Base-by-base conservation (phyloP, 2,797 vertebrate species). In the Xenops minutus region DNA sequence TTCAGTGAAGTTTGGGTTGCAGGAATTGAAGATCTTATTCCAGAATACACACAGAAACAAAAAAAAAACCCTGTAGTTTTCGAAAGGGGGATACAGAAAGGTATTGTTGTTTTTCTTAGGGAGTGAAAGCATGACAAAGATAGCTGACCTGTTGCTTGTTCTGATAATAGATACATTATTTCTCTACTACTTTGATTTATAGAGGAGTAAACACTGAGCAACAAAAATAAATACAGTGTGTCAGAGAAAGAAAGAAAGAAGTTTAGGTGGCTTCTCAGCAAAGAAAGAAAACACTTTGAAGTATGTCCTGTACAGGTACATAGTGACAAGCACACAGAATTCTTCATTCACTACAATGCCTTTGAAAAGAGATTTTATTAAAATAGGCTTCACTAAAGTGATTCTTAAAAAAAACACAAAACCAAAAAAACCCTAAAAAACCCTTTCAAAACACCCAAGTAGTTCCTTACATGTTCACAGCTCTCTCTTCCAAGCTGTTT, bases 261-360 rank as follows among this genome's bases (percentile, higher is more conserved):
- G 20, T 85, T 85, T 56, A 81, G 44, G 44, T 93, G 63, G 15
- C 56, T 74, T 95, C 71, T 87, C 67, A 66, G 71, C 37, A 69
- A 93, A 79, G 66, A 86, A 67, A 62, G 55, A 48, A 79, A 87
- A 49, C 55, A n/a, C 74, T 89, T 87, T 85, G 77, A 92, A 87
- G 72, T 91, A 27, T 73, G 32, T 69, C 21, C 67, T 82, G 17
- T 64, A 63, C 7, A 56, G 67, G 54, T 90, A 43, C 32, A 29
- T 36, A 39, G 37, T 56, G 63, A 89, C 59, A 59, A 84, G 34
- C 59, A 71, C 0, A 0, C 41, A 63, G 41, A 86, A 22, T 48
- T 76, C 52, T 67, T 83, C n/a, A 62, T 69, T 87, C 51, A 83
- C 91, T 81, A 68, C 1, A 2, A n/a, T 43, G 15, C 58, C 55